Percentiles rank a stretch among this genome's conserved stretches.
Evolutionary conservation across 2,888 invertebrate species (phyloP).

Genomic region (Pheosia tremula): DNA sequence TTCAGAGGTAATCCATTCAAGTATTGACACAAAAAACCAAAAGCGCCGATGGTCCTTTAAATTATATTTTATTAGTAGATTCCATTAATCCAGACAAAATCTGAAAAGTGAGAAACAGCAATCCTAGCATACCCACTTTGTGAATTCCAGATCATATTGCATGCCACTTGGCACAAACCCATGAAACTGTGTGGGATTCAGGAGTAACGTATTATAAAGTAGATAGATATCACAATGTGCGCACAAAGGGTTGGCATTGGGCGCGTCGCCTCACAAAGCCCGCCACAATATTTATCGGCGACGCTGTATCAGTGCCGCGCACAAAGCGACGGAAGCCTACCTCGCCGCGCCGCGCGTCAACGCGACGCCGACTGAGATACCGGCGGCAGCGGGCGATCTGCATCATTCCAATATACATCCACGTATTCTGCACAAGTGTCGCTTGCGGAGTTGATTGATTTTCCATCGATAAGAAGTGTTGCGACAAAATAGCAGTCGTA

Average conservation of each 20-base stretch:
- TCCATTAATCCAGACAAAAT: no score
- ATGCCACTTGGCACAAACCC: not conserved
- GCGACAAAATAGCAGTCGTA: no score
- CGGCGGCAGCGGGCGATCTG: slow-evolving; percentile 36
- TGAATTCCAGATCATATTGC: not conserved
- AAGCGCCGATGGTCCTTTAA: no score
- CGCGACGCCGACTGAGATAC: slow-evolving; percentile 18
- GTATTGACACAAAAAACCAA: no score
- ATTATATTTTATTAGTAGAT: no score
- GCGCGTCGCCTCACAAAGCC: slow-evolving; percentile 57
- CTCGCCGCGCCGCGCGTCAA: slow-evolving; percentile 58
- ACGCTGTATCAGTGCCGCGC: slow-evolving; percentile 75
- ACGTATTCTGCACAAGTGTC: no score
- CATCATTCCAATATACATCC: no score
- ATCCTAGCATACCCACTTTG: not conserved
- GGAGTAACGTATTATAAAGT: not conserved
- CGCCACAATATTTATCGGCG: slow-evolving; percentile 83
- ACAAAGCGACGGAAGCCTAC: slow-evolving; percentile 80
- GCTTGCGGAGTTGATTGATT: no score
- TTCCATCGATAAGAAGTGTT: no score
- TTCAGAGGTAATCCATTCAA: no score
- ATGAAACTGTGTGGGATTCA: not conserved
- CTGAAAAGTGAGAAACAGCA: no score
- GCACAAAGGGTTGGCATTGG: slow-evolving; percentile 31
- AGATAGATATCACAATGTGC: slow-evolving; percentile 17